A percentile compares a stretch with the other conserved stretches of the same genome.
phyloP scores from a whole-genome alignment of 2,888 invertebrate species.

The Portevinia maculata region DNA sequence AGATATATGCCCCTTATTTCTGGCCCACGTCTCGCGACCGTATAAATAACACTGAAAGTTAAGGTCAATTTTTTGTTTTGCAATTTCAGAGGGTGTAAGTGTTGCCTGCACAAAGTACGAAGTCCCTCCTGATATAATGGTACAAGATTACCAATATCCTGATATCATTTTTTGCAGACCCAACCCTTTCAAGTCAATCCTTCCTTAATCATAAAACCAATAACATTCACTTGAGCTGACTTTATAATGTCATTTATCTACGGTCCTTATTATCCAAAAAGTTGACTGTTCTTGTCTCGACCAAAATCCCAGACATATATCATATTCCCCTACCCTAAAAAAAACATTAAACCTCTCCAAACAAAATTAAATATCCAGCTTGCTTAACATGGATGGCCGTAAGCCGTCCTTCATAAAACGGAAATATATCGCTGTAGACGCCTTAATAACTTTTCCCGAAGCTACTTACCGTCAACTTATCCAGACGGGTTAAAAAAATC shows the following conservation, averaged over 20 bases:
- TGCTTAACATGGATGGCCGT: conserved; percentile 4
- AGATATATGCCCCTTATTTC: too few species aligned
- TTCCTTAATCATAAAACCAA: conserved; percentile 18
- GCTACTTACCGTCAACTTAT: conserved; percentile 68
- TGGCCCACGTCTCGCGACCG: too few species aligned
- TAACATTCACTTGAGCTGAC: conserved; percentile 1
- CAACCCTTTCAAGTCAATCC: conserved; percentile 3
- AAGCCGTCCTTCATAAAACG: conserved; percentile 50
- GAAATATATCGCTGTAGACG: conserved; percentile 51
- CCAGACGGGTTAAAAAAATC: conserved; percentile 63
- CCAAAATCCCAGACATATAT: neutral
- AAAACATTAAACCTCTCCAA: neutral
- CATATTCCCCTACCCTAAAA: neutral
- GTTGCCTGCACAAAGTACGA: too few species aligned
- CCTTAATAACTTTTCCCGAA: conserved; percentile 55
- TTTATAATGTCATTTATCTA: conserved; percentile 4
- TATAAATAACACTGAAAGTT: too few species aligned
- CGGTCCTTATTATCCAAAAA: conserved; percentile 1
- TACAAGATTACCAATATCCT: too few species aligned
- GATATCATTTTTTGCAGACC: too few species aligned
- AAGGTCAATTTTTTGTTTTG: too few species aligned
- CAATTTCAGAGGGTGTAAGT: too few species aligned
- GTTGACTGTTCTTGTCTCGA: conserved; percentile 9
- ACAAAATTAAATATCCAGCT: conserved; percentile 10
- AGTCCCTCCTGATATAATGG: too few species aligned